Conservation (phyloP, 2,797 vertebrate species). For the Cynopterus sphinx region DNA sequence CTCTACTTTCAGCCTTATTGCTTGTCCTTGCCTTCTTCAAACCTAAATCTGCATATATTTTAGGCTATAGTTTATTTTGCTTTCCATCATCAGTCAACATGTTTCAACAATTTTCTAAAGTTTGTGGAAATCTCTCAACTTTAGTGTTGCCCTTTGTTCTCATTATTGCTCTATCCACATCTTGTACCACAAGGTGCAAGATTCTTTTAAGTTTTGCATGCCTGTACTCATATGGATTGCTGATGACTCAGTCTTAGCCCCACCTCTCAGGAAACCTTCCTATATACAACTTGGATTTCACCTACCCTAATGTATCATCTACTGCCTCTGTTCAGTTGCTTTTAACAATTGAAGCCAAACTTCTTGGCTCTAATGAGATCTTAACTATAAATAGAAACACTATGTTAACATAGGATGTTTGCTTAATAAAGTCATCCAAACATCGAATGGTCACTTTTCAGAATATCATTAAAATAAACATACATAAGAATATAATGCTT, state of each 20-base stretch:
- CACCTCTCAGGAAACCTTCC: neutral
- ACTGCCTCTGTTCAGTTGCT: neutral
- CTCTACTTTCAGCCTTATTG: neutral
- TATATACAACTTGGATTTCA: neutral
- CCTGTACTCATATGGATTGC: accelerated
- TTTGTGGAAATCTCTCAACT: neutral
- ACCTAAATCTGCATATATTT: neutral
- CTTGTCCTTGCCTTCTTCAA: neutral
- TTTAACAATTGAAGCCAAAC: neutral
- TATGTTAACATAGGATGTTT: neutral
- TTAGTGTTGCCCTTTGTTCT: neutral
- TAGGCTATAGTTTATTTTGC: neutral
- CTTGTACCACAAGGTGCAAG: neutral
- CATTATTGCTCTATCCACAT: neutral
- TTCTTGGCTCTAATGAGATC: neutral
- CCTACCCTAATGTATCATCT: neutral
- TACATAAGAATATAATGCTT: neutral
- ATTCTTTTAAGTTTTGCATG: neutral
- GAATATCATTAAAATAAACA: conserved; percentile 14
- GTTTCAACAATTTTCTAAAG: neutral
- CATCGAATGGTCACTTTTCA: neutral
- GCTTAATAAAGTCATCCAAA: neutral
- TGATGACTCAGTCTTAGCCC: too few relatives aligned
- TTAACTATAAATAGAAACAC: neutral
- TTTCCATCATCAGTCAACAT: neutral